phyloP scores from a whole-genome alignment of 2,888 invertebrate genomes.

The Cacoxenus indagator region DNA sequence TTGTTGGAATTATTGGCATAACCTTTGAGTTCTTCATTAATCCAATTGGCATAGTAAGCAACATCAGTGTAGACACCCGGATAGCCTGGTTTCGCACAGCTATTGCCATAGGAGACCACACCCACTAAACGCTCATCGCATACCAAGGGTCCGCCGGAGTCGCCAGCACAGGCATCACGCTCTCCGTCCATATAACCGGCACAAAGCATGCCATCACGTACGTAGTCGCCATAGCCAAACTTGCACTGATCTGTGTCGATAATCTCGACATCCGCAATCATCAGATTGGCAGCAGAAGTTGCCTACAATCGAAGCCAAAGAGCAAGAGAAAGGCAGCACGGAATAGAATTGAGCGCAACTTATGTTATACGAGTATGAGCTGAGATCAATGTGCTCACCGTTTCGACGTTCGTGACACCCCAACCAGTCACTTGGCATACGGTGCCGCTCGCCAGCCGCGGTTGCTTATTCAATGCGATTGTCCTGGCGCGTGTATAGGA shows the following conservation, averaged over 20 bases:
- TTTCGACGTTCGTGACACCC: conserved; percentile 49
- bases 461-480: conserved; percentile 40
- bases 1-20: background rate
- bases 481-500: conserved; percentile 31
- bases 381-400: conserved; percentile 37
- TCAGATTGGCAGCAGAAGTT: conserved; percentile 20
- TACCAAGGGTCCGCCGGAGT: conserved; percentile 56
- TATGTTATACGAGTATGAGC: conserved; percentile 1
- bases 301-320: too few species aligned
- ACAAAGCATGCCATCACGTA: conserved; percentile 49
- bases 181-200: conserved; percentile 51
- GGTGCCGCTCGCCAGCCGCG: conserved; percentile 27
- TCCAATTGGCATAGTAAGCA: conserved; percentile 43
- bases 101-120: conserved; percentile 50
- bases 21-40: conserved; percentile 25
- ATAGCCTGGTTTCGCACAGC: conserved; percentile 44
- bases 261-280: conserved; percentile 30
- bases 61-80: conserved; percentile 54
- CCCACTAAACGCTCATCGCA: conserved; percentile 45
- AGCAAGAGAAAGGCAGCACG: too few species aligned
- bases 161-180: conserved; percentile 51
- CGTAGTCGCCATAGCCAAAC: conserved; percentile 30
- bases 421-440: conserved; percentile 48
- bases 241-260: conserved; percentile 27
- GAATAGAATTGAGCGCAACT: too few species aligned